Conservation (phyloP, 2,888 invertebrate genomes). For the Ormyrus labotus region DNA sequence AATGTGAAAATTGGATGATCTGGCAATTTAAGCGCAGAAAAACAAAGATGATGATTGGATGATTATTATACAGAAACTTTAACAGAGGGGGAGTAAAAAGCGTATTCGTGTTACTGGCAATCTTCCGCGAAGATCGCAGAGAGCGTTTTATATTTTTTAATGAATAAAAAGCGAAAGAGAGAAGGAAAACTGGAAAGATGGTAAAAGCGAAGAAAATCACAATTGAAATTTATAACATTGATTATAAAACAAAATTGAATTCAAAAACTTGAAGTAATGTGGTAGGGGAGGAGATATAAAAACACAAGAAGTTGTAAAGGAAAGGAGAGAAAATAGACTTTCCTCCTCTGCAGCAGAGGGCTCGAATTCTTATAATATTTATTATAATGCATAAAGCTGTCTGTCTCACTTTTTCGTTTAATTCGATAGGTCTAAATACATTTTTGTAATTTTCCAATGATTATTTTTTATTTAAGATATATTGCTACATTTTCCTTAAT, state of each 20-base stretch:
- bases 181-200: constrained; percentile 16
- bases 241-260: constrained; percentile 24
- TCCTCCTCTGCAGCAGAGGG: constrained; percentile 34
- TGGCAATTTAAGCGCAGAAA: constrained; percentile 7
- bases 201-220: constrained; percentile 1
- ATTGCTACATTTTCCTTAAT: too few relatives aligned
- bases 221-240: constrained; percentile 34
- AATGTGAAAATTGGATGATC: constrained; percentile 31
- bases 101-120: constrained; percentile 46
- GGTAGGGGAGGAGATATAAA: constrained; percentile 14
- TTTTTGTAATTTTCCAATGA: too few relatives aligned
- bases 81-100: constrained; percentile 5
- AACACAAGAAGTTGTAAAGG: constrained; percentile 15
- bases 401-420: neutral
- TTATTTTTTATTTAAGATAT: too few relatives aligned
- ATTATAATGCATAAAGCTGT: neutral
- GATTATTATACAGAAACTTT: constrained; percentile 24
- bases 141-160: constrained; percentile 55
- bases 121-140: constrained; percentile 55
- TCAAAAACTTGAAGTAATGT: constrained; percentile 18
- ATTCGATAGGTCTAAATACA: too few relatives aligned
- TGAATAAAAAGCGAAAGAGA: constrained; percentile 25
- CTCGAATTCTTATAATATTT: constrained; percentile 12
- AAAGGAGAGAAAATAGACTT: constrained; percentile 47
- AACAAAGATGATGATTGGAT: constrained; percentile 32